Evolutionary conservation across 2,797 vertebrate genomes (phyloP).

Genomic region (Capromys pilorides): DNA sequence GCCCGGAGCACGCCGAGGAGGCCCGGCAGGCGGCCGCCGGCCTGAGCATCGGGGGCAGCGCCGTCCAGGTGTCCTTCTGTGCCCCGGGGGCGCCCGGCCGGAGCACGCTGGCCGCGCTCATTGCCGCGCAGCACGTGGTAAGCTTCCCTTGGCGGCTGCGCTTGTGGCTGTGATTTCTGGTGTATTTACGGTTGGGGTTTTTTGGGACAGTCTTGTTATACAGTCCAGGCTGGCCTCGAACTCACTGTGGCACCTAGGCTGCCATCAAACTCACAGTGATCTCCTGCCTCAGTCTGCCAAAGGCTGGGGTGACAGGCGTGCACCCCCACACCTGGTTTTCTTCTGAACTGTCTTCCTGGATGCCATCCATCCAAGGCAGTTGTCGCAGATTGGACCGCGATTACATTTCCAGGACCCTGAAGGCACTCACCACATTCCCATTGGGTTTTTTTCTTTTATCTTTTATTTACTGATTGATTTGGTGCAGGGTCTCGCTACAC

Average conservation of each 20-base stretch:
- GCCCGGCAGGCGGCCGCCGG: constrained; percentile 89
- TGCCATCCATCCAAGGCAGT: neutral
- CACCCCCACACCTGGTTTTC: neutral
- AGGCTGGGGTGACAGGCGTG: neutral
- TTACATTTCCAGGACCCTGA: neutral
- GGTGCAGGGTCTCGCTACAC: too few species aligned
- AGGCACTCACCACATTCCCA: neutral
- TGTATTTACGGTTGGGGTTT: neutral
- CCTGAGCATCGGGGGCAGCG: constrained; percentile 88
- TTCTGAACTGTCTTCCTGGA: neutral
- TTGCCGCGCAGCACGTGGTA: constrained; percentile 97
- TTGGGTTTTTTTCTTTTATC: neutral
- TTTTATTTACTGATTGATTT: too few species aligned
- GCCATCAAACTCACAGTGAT: neutral
- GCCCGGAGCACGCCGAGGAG: constrained; percentile 93
- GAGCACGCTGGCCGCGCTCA: constrained; percentile 95
- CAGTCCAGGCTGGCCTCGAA: neutral
- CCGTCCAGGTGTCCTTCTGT: constrained; percentile 94
- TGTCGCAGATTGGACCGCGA: neutral
- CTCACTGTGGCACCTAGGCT: neutral
- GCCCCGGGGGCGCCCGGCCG: constrained; percentile 95
- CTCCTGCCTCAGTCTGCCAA: neutral
- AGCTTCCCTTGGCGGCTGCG: constrained; percentile 44
- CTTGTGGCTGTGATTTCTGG: neutral
- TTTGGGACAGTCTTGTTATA: neutral